Base-by-base conservation (phyloP, 2,888 invertebrate species). In the Notodonta ziczac region DNA sequence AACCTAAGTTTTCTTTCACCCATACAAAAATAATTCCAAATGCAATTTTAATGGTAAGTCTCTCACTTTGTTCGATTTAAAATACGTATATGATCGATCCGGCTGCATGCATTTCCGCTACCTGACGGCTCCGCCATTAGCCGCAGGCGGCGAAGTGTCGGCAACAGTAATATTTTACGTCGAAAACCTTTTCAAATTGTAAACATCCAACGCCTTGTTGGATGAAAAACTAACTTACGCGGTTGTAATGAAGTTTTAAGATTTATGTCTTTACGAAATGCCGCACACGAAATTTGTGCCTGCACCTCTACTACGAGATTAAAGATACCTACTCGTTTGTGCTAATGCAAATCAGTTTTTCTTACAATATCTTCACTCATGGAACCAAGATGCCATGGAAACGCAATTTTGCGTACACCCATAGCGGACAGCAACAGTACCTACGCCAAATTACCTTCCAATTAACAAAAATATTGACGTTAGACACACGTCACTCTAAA, bases 141-240 rank as follows among this genome's bases (percentile, higher is more conserved):
- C 67, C 70, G 70, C 56, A 63, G 66, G 61, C 66, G 62, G 74
- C 57, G 67, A 90, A 87, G 82, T 88, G 83, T 83, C 82, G 78
- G 81, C 83, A 86, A 85, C 83, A 81, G 86, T 83, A 87, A 91
- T 90, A 89, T 88, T 89, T 91, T 88, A 91, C 86, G 88, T 88
- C 88, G 81, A 80, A 88, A 90, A 87, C 89, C 90, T 90, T 90
- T 24, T 90, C 90, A 91, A 90, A 90, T 89, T 86, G 90, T 89
- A 90, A 90, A 89, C 89, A 89, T 88, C 84, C 14, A 83, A 79
- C 79, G 82, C 78, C 80, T 80, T 81, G 85, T 82, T 80, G 83
- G 79, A 77, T 82, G 81, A 85, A 87, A 88, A 88, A 84, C 82
- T 83, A 82, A 86, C 84, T 84, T 78, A 83, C 69, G 82, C 76